Conservation (phyloP, 1,140 invertebrate species). For the Nasonia longicornis region DNA sequence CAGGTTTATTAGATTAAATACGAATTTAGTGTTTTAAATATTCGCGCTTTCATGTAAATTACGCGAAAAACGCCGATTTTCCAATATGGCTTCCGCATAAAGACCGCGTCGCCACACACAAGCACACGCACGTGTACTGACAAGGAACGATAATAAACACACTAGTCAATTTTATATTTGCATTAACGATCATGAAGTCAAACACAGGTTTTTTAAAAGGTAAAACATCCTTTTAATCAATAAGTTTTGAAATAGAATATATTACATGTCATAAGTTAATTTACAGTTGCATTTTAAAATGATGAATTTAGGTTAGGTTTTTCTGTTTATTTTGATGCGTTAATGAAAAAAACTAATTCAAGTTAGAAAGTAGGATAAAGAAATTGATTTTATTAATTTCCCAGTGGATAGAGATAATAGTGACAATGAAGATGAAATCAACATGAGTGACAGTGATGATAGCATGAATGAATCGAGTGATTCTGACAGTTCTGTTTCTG, state of each 20-base stretch:
- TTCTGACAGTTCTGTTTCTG: slow-evolving; percentile 14
- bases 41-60: too few species aligned
- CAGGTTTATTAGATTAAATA: not conserved
- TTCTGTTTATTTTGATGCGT: not conserved
- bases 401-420: slow-evolving; percentile 39
- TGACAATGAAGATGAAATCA: slow-evolving; percentile 37
- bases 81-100: too few species aligned
- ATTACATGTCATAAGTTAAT: not conserved
- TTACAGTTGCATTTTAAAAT: not conserved
- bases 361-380: not conserved
- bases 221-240: slow-evolving; percentile 6
- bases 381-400: slow-evolving; percentile 41
- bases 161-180: not conserved
- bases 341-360: not conserved
- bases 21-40: slow-evolving; percentile 4
- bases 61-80: too few species aligned
- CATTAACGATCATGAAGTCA: slow-evolving; percentile 29
- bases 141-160: not conserved
- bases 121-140: too few species aligned
- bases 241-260: not conserved
- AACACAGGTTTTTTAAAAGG: slow-evolving; percentile 28
- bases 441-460: slow-evolving; percentile 11
- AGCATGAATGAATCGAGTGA: slow-evolving; percentile 1
- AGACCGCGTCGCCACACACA: too few species aligned
- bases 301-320: not conserved